These are phyloP conservation scores for Tetramorium alpestre DNA, from an alignment of 1,140 invertebrate species.

Conservation along the genomic window DNA sequence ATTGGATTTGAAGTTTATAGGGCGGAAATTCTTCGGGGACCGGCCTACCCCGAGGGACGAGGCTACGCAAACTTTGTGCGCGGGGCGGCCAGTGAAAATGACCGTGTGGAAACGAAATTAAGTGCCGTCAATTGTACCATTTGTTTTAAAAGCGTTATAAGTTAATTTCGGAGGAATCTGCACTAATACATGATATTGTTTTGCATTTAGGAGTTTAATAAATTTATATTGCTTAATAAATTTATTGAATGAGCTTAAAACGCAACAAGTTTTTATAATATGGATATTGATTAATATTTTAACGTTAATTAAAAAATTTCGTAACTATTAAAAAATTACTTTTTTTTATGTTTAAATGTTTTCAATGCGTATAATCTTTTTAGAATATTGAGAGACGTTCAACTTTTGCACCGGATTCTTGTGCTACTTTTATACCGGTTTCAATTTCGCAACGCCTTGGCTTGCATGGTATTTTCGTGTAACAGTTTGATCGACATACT, in stretches of 20 bases:
- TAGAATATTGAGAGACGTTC: background rate
- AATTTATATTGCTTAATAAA: background rate
- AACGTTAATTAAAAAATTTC: background rate
- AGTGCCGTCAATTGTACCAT: constrained; percentile 24
- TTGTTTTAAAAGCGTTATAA: constrained; percentile 43
- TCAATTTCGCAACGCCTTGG: background rate
- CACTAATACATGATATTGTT: background rate
- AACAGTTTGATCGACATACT: constrained; percentile 11
- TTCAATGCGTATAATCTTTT: background rate
- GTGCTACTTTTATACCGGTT: constrained; percentile 21
- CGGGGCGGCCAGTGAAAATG: constrained; percentile 24
- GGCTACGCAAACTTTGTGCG: constrained; percentile 38
- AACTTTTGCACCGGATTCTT: background rate
- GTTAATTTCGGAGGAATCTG: background rate
- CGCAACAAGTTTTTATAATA: background rate
- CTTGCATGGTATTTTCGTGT: background rate
- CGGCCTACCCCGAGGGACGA: constrained; percentile 53
- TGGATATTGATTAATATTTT: background rate
- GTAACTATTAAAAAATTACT: background rate
- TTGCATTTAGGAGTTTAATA: background rate
- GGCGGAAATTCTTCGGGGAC: constrained; percentile 82
- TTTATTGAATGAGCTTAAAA: background rate
- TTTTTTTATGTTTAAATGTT: constrained; percentile 17
- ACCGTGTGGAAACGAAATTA: constrained; percentile 51
- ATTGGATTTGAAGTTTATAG: constrained; percentile 86